phyloP scores from a whole-genome alignment of 2,113 vertebrate genomes.

The Antidorcas marsupialis region DNA sequence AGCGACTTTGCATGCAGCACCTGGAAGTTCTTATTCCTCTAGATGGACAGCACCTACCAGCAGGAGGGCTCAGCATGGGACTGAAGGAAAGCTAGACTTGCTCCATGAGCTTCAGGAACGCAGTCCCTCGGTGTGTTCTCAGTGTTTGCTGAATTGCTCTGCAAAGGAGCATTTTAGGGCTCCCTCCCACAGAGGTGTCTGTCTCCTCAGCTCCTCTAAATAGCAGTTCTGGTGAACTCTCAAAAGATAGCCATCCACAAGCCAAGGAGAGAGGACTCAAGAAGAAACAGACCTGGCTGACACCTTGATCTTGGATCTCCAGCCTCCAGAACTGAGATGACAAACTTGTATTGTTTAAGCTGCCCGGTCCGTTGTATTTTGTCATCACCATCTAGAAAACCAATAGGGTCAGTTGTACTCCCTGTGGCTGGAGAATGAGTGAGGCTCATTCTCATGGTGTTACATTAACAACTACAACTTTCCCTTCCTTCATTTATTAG shows the following conservation, averaged over 20 bases:
- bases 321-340: neutral
- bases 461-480: neutral
- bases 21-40: neutral
- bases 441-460: neutral
- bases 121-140: neutral
- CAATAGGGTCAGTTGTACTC: neutral
- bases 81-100: neutral
- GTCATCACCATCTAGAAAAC: neutral
- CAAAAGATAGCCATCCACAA: too few relatives aligned
- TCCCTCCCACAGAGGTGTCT: neutral
- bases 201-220: neutral
- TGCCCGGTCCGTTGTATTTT: accelerated
- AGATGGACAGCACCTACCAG: too few relatives aligned
- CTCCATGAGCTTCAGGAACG: neutral
- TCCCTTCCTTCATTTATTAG: conserved; percentile 65
- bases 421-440: neutral
- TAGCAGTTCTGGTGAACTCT: neutral
- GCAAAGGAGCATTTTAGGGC: neutral
- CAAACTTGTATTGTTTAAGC: neutral
- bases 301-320: neutral
- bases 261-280: neutral
- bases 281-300: neutral
- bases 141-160: neutral
- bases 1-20: neutral
- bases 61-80: neutral